phyloP scores from a whole-genome alignment of 2,888 invertebrate species.

The Baccha elongata region DNA sequence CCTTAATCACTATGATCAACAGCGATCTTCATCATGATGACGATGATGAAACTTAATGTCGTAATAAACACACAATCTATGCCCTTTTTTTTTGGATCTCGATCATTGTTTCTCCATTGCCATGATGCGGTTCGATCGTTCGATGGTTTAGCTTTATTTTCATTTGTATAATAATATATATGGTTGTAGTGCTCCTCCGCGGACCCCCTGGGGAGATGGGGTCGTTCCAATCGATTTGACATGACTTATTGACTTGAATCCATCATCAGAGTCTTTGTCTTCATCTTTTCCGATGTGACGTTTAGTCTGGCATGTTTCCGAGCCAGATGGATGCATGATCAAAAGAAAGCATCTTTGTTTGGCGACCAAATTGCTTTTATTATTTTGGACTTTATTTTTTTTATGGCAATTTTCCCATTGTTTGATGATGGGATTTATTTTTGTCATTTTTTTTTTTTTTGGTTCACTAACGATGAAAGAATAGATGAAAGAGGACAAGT shows the following conservation, averaged over 20 bases:
- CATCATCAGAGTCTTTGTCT: slow-evolving; percentile 51
- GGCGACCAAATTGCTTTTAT: slow-evolving; percentile 55
- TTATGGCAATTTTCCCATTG: slow-evolving; percentile 32
- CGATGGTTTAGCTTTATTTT: slow-evolving; percentile 22
- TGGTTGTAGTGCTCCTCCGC: slow-evolving; percentile 39
- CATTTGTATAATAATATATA: too few species aligned
- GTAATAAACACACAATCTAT: slow-evolving; percentile 73
- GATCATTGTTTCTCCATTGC: slow-evolving; percentile 16
- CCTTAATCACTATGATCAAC: slow-evolving; percentile 70
- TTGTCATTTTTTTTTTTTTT: slow-evolving; percentile 47
- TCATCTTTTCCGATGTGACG: slow-evolving; percentile 19
- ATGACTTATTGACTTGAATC: slow-evolving; percentile 73
- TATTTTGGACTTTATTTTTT: slow-evolving; percentile 43
- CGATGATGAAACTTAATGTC: slow-evolving; percentile 67
- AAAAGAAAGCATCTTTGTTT: slow-evolving; percentile 60
- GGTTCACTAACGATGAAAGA: slow-evolving; percentile 14
- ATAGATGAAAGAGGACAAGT: slow-evolving; percentile 48
- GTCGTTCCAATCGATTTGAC: slow-evolving; percentile 65
- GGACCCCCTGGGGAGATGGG: slow-evolving; percentile 42
- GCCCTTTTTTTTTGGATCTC: slow-evolving; percentile 48
- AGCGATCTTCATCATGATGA: slow-evolving; percentile 63
- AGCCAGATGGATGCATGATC: slow-evolving; percentile 39
- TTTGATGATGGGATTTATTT: slow-evolving; percentile 43
- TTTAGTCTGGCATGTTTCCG: background rate
- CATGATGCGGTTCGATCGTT: slow-evolving; percentile 4